A percentile compares a stretch with the other conserved stretches of the same genome.
These are phyloP conservation scores for Latrodectus elegans DNA, from an alignment of 2,888 invertebrate species.

Conservation along the genomic window DNA sequence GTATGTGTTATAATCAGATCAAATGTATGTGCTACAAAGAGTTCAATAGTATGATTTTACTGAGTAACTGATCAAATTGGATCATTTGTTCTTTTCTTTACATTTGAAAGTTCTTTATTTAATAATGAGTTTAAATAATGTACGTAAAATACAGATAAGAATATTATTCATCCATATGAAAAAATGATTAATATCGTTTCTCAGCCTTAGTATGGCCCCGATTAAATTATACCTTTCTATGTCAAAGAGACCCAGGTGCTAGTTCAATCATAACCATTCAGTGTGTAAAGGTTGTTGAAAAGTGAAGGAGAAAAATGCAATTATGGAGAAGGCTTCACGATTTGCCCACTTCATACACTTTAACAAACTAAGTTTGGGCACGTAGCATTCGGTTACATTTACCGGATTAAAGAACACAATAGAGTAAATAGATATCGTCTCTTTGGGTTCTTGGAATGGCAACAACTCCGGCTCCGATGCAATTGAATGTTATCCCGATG, in stretches of 20 bases:
- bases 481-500: constrained; percentile 67
- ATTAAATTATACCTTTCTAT: constrained; percentile 24
- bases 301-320: constrained; percentile 49
- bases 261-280: constrained; percentile 38
- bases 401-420: constrained; percentile 69
- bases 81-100: too few species aligned
- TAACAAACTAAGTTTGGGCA: constrained; percentile 68
- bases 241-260: constrained; percentile 52
- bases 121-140: too few species aligned
- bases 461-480: constrained; percentile 61
- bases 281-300: constrained; percentile 5
- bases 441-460: constrained; percentile 63
- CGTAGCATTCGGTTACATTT: constrained; percentile 66
- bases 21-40: too few species aligned
- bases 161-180: too few species aligned
- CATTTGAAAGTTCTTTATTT: too few species aligned
- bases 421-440: constrained; percentile 68
- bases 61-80: too few species aligned
- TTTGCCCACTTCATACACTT: constrained; percentile 68
- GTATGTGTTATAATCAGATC: too few species aligned
- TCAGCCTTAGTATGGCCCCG: too few species aligned
- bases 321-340: constrained; percentile 63
- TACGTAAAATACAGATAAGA: too few species aligned
- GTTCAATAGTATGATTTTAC: too few species aligned
- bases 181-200: too few species aligned